Evolutionary conservation across 2,797 vertebrate species (phyloP).

Genomic region (Gymnoscopelus microlampas): DNA sequence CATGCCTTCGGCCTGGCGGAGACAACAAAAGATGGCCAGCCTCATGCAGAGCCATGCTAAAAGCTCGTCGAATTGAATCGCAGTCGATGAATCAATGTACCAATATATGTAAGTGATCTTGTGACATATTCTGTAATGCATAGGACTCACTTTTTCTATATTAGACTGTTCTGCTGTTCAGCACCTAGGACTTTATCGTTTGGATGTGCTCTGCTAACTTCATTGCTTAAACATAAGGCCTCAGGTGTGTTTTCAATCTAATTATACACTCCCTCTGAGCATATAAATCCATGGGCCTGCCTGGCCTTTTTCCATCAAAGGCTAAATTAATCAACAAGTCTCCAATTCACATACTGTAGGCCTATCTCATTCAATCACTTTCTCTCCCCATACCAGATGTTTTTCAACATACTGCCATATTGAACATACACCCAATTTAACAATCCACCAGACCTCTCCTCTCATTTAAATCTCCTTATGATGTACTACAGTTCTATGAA

Average conservation of each 20-base stretch:
- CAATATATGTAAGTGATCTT: too few relatives aligned
- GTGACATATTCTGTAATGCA: too few relatives aligned
- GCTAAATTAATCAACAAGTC: not conserved
- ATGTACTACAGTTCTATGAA: not conserved
- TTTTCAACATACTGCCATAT: conserved; percentile 15
- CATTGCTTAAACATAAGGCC: conserved; percentile 12
- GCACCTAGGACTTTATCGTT: too few relatives aligned
- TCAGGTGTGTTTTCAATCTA: conserved; percentile 19
- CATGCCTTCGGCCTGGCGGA: too few relatives aligned
- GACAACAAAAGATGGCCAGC: too few relatives aligned
- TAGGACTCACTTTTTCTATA: too few relatives aligned
- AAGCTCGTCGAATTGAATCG: too few relatives aligned
- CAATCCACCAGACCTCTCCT: not conserved
- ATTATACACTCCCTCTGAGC: conserved; percentile 30
- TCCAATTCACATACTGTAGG: conserved; percentile 7
- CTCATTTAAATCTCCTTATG: conserved; percentile 37
- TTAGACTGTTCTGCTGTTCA: too few relatives aligned
- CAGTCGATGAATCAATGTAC: too few relatives aligned
- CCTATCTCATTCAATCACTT: conserved; percentile 17
- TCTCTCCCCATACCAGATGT: conserved; percentile 17
- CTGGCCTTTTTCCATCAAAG: conserved; percentile 8
- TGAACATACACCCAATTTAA: conserved; percentile 27
- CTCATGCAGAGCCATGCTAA: too few relatives aligned
- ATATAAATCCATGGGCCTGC: conserved; percentile 13
- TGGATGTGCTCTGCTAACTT: too few relatives aligned